Evolutionary conservation across 2,888 invertebrate genomes (phyloP).

Genomic region (Drosophila buzzatii): DNA sequence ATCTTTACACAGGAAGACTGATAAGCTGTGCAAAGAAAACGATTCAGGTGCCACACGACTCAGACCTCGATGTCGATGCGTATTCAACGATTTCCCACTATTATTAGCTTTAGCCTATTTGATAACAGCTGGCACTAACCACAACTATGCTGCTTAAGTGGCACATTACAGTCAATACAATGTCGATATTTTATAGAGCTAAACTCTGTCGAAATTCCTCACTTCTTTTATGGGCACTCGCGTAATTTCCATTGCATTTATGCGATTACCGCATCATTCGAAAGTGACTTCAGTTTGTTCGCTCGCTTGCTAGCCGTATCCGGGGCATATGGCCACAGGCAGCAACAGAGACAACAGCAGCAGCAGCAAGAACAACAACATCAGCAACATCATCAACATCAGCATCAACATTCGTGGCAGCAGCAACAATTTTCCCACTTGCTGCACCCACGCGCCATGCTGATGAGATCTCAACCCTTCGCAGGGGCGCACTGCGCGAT

Average conservation of each 20-base stretch:
- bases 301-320: constrained; percentile 14
- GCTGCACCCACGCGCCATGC: background rate
- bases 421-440: constrained; percentile 34
- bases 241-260: constrained; percentile 23
- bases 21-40: background rate
- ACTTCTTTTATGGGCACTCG: background rate
- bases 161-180: background rate
- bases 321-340: constrained; percentile 23
- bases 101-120: background rate
- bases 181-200: background rate
- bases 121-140: background rate
- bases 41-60: background rate
- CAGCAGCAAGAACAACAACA: constrained; percentile 14
- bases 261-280: constrained; percentile 38
- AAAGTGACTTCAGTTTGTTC: constrained; percentile 28
- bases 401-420: constrained; percentile 19
- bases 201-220: background rate
- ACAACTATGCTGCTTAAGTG: background rate
- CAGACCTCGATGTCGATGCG: background rate
- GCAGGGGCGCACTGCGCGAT: constrained; percentile 44
- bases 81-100: background rate
- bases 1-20: background rate
- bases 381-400: constrained; percentile 15
- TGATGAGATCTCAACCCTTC: constrained; percentile 6
- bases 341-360: constrained; percentile 8